Evolutionary conservation across 2,888 invertebrate genomes (phyloP).

Genomic region (Achlya flavicornis): DNA sequence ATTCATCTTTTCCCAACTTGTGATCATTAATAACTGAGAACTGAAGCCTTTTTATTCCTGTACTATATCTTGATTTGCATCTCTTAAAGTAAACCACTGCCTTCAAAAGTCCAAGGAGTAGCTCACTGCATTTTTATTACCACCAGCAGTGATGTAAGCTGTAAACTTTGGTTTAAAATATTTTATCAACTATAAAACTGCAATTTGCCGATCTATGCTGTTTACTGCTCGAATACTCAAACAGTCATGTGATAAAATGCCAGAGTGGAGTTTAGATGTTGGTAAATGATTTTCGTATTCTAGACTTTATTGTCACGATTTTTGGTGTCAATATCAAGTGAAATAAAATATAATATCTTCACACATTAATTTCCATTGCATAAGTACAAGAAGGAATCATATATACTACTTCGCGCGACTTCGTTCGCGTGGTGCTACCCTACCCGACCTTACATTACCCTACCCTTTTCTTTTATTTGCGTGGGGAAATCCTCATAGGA

Average conservation of each 20-base stretch:
- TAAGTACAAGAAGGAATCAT: too few relatives aligned
- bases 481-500: too few relatives aligned
- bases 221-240: background rate
- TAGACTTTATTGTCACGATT: background rate
- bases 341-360: too few relatives aligned
- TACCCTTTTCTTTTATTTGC: too few relatives aligned
- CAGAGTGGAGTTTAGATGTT: background rate
- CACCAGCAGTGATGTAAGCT: slow-evolving; percentile 17
- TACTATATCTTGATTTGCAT: slow-evolving; percentile 8
- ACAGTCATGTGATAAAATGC: slow-evolving; percentile 6
- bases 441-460: too few relatives aligned
- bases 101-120: slow-evolving; percentile 12
- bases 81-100: slow-evolving; percentile 1
- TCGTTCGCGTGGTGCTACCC: too few relatives aligned
- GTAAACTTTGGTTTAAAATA: slow-evolving; percentile 20
- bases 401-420: too few relatives aligned
- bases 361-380: too few relatives aligned
- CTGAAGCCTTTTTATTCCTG: background rate
- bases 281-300: background rate
- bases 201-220: slow-evolving; percentile 13
- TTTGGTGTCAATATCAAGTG: too few relatives aligned
- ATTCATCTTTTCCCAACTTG: background rate
- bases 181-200: slow-evolving; percentile 21
- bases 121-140: slow-evolving; percentile 19
- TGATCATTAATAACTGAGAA: background rate